phyloP scores from a whole-genome alignment of 2,888 invertebrate species.

The Himalopsyche kuldschensis region DNA sequence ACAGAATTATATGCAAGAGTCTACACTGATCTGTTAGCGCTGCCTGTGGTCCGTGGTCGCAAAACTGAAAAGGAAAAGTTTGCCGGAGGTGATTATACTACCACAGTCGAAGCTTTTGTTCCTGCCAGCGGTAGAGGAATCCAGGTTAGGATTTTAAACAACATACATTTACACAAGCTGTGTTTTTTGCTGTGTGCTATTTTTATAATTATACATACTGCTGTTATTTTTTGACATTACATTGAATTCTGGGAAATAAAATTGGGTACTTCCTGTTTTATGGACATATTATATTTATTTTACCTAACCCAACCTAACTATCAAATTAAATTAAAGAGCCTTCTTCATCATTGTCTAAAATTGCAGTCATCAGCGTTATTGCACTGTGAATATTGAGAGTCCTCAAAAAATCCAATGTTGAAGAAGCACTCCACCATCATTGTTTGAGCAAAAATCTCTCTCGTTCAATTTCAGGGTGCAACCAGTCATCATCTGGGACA shows the following conservation, averaged over 20 bases:
- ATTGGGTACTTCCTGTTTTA: background rate
- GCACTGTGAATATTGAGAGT: too few relatives aligned
- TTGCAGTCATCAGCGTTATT: too few relatives aligned
- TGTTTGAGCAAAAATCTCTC: too few relatives aligned
- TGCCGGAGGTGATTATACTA: conserved; percentile 96
- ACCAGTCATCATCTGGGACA: conserved; percentile 99
- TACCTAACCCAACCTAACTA: too few relatives aligned
- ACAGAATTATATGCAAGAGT: conserved; percentile 85
- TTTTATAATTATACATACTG: too few relatives aligned
- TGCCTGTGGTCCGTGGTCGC: conserved; percentile 93
- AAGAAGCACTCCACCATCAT: too few relatives aligned
- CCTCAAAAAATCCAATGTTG: too few relatives aligned
- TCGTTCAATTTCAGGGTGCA: conserved; percentile 67
- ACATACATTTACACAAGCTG: too few relatives aligned
- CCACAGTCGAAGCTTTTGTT: conserved; percentile 95
- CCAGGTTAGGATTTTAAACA: conserved; percentile 58
- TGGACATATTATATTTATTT: too few relatives aligned
- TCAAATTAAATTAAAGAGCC: too few relatives aligned
- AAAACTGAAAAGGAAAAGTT: conserved; percentile 99
- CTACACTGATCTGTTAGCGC: conserved; percentile 88
- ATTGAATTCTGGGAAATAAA: background rate
- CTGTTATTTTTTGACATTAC: background rate
- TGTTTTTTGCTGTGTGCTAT: too few relatives aligned
- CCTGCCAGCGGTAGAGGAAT: conserved; percentile 92
- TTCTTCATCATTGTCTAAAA: too few relatives aligned